Conservation (phyloP, 2,113 vertebrate genomes). For the Toxotes chatareus region DNA sequence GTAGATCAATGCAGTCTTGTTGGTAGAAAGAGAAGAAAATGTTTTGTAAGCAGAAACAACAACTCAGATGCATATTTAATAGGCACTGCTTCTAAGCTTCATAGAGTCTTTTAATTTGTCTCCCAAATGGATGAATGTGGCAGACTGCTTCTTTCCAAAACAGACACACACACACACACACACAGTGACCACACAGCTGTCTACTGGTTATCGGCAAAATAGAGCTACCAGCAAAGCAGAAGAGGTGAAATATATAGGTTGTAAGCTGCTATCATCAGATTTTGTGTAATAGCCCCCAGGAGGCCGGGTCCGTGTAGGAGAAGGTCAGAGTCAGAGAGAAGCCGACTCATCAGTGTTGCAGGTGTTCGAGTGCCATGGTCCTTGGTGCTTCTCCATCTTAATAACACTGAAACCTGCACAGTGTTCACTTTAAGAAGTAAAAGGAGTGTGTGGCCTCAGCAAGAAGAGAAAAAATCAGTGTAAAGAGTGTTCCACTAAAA, state of each 20-base stretch:
- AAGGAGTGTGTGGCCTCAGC: conserved; percentile 11
- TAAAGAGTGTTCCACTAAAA: conserved; percentile 9
- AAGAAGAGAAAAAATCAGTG: not conserved
- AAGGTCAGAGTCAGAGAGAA: conserved; percentile 6
- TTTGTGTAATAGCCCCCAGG: conserved; percentile 27
- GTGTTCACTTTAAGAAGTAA: not conserved
- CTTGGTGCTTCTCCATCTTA: conserved; percentile 6
- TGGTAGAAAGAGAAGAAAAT: not conserved
- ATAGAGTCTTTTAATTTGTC: conserved; percentile 41
- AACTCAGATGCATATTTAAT: conserved; percentile 28
- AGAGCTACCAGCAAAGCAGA: not conserved
- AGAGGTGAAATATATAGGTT: conserved; percentile 11
- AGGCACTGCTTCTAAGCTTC: conserved; percentile 1
- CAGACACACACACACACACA: not conserved
- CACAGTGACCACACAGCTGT: conserved; percentile 4
- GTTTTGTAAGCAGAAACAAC: conserved; percentile 26
- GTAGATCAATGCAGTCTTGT: conserved; percentile 30
- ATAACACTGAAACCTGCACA: conserved; percentile 21
- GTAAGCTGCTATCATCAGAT: conserved; percentile 36
- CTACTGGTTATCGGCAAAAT: not conserved
- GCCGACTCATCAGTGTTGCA: conserved; percentile 37
- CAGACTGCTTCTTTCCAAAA: conserved; percentile 1
- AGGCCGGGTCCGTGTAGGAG: conserved; percentile 31
- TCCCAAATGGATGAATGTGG: conserved; percentile 28
- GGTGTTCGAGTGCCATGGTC: conserved; percentile 14